Base-by-base conservation (phyloP, 2,113 vertebrate species). In the Gymnorhina tibicen region DNA sequence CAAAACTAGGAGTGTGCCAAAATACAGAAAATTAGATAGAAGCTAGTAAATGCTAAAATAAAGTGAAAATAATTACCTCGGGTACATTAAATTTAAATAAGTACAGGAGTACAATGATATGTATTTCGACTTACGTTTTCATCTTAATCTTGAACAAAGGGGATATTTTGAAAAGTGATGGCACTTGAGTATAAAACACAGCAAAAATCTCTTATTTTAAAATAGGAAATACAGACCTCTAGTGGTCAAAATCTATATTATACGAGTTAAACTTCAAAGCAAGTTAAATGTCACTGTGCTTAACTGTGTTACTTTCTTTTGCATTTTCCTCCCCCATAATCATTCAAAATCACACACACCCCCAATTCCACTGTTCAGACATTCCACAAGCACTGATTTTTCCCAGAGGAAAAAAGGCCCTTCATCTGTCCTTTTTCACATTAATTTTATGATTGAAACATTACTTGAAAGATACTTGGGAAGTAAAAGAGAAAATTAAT, bases 191-290 rank as follows among this genome's bases (percentile, higher is more conserved):
- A 46, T 42, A 69, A 78, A 88, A 49, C 12, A 52, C 53, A 80
- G 18, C 9, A 28, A 9, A 73, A 9, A 73, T 53, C 5, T n/a
- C 18, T 24, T 56, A 26, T 52, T 91, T 93, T 94, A 84, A 53
- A 89, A 77, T 89, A 93, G 98, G 94, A 97, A 98, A 98, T 97
- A 98, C 95, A 96, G 98, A 97, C 98, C 97, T 98, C 98, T 98
- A 98, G 97, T 96, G 98, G 98, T 80, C 72, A 33, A 96, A 97
- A 39, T 77, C 10, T 49, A 2, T 41, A 91, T 56, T 35, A 33
- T 26, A 13, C 1, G 37, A 85, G 55, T 35, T 59, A 82, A 55
- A 88, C 63, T 86, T 90, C 67, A 66, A 35, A 82, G 39, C 3
- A 1, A 30, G 64, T 89, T 64, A 83, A 85, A 85, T 55, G 35